These are phyloP conservation scores for Enteromius argenteus DNA, from an alignment of 2,797 vertebrate genomes.

Conservation along the genomic window DNA sequence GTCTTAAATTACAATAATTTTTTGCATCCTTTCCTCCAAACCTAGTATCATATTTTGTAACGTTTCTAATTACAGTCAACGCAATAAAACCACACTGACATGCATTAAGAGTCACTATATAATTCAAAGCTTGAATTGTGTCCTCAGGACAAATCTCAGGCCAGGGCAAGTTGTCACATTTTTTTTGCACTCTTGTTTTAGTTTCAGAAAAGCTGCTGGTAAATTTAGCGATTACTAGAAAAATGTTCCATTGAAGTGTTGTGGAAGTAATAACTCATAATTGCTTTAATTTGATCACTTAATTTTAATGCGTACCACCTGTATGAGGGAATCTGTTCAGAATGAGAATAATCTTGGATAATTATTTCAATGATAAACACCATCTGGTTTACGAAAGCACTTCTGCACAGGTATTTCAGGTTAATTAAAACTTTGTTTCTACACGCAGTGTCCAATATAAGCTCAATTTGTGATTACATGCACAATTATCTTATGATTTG, in stretches of 20 bases:
- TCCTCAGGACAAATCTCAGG: neutral
- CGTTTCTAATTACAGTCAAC: neutral
- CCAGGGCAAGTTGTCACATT: neutral
- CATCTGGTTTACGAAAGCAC: constrained; percentile 66
- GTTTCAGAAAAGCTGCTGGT: neutral
- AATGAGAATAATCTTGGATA: constrained; percentile 61
- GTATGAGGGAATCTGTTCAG: constrained; percentile 57
- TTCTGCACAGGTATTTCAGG: constrained; percentile 62
- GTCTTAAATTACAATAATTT: neutral
- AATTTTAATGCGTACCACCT: constrained; percentile 66
- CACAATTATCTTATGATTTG: constrained; percentile 63
- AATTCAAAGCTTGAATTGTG: neutral
- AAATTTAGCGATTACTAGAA: constrained; percentile 46
- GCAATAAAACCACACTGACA: constrained; percentile 17
- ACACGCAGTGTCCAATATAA: constrained; percentile 50
- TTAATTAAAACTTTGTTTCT: constrained; percentile 66
- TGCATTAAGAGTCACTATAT: constrained; percentile 5
- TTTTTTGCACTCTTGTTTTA: neutral
- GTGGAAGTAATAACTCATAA: constrained; percentile 56
- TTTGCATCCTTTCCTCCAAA: neutral
- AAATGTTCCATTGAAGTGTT: constrained; percentile 53
- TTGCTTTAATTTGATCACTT: constrained; percentile 62
- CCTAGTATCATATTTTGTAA: constrained; percentile 3
- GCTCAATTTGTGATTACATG: constrained; percentile 62
- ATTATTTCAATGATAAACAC: constrained; percentile 63